Evolutionary conservation across 2,888 invertebrate species (phyloP).

Genomic region (Oegoconia quadripuncta): DNA sequence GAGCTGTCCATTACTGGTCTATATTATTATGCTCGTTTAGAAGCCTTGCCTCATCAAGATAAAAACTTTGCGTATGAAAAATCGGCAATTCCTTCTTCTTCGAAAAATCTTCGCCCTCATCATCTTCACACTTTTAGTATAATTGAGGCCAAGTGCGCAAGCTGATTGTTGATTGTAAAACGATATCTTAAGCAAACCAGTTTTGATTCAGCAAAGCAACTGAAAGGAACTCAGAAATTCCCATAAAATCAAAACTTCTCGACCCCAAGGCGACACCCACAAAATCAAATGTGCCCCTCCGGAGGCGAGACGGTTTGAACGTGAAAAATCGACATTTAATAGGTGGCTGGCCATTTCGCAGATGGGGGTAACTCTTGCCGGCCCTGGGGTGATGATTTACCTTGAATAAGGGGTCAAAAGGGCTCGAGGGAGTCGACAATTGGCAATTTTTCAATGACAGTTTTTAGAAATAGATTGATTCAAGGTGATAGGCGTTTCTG

Average conservation of each 20-base stretch:
- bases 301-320: conserved; percentile 36
- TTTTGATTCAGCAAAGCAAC: too few relatives aligned
- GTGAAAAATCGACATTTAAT: conserved; percentile 77
- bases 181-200: too few relatives aligned
- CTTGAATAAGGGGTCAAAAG: conserved; percentile 16
- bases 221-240: conserved; percentile 1
- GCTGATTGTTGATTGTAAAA: too few relatives aligned
- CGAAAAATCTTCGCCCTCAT: too few relatives aligned
- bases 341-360: conserved; percentile 61
- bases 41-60: too few relatives aligned
- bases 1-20: too few relatives aligned
- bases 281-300: conserved; percentile 20
- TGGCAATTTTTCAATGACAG: conserved; percentile 25
- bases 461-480: conserved; percentile 9
- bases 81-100: too few relatives aligned
- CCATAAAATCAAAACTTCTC: neutral
- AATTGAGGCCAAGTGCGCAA: too few relatives aligned
- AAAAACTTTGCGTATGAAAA: too few relatives aligned
- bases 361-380: conserved; percentile 35
- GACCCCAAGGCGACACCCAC: conserved; percentile 2
- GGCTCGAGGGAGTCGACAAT: conserved; percentile 18
- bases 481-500: too few relatives aligned
- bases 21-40: too few relatives aligned
- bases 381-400: conserved; percentile 44
- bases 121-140: too few relatives aligned